Base-by-base conservation (phyloP, 64 coral and sea anemone species). In the Actinia tenebrosa region DNA sequence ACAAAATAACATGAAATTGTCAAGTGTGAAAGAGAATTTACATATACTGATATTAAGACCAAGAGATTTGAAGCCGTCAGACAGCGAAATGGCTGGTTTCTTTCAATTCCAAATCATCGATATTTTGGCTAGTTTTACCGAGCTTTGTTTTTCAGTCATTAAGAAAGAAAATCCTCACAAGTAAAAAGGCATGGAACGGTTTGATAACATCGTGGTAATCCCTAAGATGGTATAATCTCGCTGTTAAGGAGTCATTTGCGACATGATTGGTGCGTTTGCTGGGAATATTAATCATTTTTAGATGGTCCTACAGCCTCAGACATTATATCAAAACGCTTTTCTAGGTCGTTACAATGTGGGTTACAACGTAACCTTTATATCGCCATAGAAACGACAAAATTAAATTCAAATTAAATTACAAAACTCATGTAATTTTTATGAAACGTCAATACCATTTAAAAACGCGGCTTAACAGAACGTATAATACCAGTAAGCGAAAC, bases 101-200 rank as follows among this genome's bases (percentile, higher is more conserved):
- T 42, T 43, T 26, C 69, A 7, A 75, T 43, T 75, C 69, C 69
- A 26, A 75, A 30, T 75, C 26, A 75, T 75, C 26, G 69, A 75
- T 75, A 75, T 75, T 75, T 20, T 75, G 3, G 10, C 69, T 75
- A 27, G 56, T 58, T 58, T 13, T 58, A 16, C 56, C 56, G 5
- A 75, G 26, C 26, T 30, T 75, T 75, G 63, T 66, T 66, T 61
- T 66, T 66, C 20, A 66, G 63, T n/a, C 63, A 75, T 75, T 75
- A 75, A 75, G 26, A 75, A 75, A 42, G 69, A 75, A 75, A 75
- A 75, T 69, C 26, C 69, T 75, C 69, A 75, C 10, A 26, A 75
- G 27, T 37, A 37, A 37, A 75, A 75, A 43, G 26, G 69, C 69
- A 30, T 75, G 69, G 27, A 9, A 75, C 10, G 10, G 20, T 42